These are phyloP conservation scores for Cremastinae sp. DNA, from an alignment of 2,888 invertebrate species.

Conservation along the genomic window DNA sequence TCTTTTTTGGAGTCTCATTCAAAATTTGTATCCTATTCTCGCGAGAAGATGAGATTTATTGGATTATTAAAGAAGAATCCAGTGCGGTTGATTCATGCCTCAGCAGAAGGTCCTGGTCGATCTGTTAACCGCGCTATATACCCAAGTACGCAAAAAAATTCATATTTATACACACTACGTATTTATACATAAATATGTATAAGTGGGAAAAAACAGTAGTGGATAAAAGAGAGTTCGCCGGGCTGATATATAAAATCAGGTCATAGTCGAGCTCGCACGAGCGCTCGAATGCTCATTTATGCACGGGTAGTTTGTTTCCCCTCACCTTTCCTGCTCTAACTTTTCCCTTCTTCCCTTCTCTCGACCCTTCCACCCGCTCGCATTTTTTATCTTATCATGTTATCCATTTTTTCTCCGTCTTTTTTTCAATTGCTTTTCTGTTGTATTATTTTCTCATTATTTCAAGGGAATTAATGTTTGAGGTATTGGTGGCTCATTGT, in stretches of 20 bases:
- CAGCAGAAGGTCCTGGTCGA: conserved; percentile 29
- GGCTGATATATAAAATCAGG: conserved; percentile 50
- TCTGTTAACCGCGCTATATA: not conserved
- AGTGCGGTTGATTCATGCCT: conserved; percentile 36
- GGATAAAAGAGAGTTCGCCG: conserved; percentile 22
- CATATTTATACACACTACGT: not conserved
- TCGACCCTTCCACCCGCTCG: conserved; percentile 37
- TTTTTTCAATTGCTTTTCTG: not conserved
- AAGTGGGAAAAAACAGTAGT: conserved; percentile 4
- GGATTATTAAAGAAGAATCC: conserved; percentile 32
- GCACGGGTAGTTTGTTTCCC: conserved; percentile 58
- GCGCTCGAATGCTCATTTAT: conserved; percentile 60
- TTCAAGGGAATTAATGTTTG: not conserved
- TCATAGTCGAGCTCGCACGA: conserved; percentile 56
- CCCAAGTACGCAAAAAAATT: conserved; percentile 9
- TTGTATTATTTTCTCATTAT: too few relatives aligned
- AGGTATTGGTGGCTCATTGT: too few relatives aligned
- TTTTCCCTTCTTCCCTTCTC: conserved; percentile 2
- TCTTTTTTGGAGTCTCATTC: conserved; percentile 1
- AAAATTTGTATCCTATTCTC: not conserved
- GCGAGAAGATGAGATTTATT: conserved; percentile 23
- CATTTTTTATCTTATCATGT: not conserved
- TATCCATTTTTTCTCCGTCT: not conserved
- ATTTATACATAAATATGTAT: not conserved
- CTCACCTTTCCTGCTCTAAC: conserved; percentile 29